phyloP scores from a whole-genome alignment of 2,888 invertebrate genomes.

The Aphidoletes aphidimyza region DNA sequence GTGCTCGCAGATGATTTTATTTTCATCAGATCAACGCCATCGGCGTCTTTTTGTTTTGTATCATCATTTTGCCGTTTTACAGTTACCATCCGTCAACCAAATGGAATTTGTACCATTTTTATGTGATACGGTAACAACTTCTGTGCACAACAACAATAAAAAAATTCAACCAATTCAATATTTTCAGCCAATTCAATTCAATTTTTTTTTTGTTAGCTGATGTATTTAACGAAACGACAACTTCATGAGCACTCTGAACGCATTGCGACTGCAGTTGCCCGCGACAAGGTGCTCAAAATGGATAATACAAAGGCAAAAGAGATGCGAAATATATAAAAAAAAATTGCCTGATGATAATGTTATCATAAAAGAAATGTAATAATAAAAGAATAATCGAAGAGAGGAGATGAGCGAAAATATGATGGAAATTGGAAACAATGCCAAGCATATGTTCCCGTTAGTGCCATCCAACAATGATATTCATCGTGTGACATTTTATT shows the following conservation, averaged over 20 bases:
- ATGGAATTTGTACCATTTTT: not conserved
- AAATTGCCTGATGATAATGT: not conserved
- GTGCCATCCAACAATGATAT: constrained; percentile 12
- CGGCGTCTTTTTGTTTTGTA: constrained; percentile 45
- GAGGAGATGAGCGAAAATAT: not conserved
- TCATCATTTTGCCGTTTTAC: constrained; percentile 20
- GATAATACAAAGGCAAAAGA: too few relatives aligned
- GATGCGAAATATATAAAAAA: too few relatives aligned
- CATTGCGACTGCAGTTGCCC: not conserved
- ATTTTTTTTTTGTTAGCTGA: constrained; percentile 18
- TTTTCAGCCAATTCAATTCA: constrained; percentile 16
- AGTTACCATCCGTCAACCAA: not conserved
- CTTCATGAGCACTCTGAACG: too few relatives aligned
- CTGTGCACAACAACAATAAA: too few relatives aligned
- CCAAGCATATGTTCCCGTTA: not conserved
- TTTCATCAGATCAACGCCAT: constrained; percentile 18
- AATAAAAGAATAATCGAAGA: constrained; percentile 13
- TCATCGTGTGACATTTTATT: not conserved
- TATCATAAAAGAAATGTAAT: constrained; percentile 25
- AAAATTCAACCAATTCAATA: constrained; percentile 12
- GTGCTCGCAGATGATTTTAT: not conserved
- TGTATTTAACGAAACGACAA: not conserved
- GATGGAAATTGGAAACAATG: not conserved
- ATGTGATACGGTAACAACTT: too few relatives aligned
- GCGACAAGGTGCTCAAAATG: too few relatives aligned